These are phyloP conservation scores for Lepus townsendii DNA, from an alignment of 2,797 vertebrate genomes.

Conservation along the genomic window DNA sequence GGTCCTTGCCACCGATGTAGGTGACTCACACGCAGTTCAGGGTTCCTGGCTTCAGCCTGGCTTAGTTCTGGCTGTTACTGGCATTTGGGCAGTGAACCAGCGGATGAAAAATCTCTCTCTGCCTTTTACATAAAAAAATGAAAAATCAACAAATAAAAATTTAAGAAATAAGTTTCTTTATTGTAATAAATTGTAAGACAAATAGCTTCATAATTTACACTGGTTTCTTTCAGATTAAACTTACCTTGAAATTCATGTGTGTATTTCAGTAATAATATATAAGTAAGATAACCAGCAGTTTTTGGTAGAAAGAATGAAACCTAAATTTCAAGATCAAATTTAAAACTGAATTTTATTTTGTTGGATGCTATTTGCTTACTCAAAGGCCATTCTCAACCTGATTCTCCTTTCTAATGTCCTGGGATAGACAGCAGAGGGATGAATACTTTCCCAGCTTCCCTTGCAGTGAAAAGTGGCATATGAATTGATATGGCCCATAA, in stretches of 20 bases:
- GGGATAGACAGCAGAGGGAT: not conserved
- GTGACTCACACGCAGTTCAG: no score
- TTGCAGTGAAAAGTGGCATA: not conserved
- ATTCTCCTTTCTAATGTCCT: not conserved
- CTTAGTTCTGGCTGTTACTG: no score
- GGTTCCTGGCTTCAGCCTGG: no score
- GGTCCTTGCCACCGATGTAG: no score
- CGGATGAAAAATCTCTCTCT: no score
- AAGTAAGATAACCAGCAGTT: not conserved
- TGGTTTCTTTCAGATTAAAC: constrained; percentile 17
- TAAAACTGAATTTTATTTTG: constrained; percentile 10
- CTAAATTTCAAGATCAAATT: constrained; percentile 10
- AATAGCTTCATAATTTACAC: not conserved
- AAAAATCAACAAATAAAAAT: no score
- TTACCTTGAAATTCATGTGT: constrained; percentile 18
- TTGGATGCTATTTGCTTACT: not conserved
- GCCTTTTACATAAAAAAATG: no score
- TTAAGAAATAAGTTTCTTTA: not conserved
- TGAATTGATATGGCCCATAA: not conserved
- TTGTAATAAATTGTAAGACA: not conserved
- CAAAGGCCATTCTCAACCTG: not conserved
- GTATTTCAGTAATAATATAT: constrained; percentile 20
- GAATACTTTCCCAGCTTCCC: not conserved
- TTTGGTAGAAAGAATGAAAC: constrained; percentile 49
- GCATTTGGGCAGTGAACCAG: no score